Evolutionary conservation across 1,140 invertebrate genomes (phyloP), one percentile per base, ranked within the genome.

Genomic region (Coboldia fuscipes): DNA sequence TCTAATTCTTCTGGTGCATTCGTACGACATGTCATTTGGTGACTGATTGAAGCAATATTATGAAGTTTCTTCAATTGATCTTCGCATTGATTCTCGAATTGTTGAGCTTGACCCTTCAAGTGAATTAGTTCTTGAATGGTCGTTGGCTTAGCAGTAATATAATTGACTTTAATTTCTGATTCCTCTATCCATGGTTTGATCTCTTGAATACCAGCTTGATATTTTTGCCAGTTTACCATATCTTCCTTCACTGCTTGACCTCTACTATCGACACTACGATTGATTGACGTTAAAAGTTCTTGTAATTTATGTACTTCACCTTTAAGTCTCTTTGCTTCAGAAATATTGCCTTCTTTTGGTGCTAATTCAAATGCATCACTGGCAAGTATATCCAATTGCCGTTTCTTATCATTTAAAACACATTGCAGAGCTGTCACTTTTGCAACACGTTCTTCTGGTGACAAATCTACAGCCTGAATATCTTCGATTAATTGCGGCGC

Each of bases 181-280:
- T 83, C 65, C 47, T 88, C 77, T 35, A 93, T 67, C 75, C 85
- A 89, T 2, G 84, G 84, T 50, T 79, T 77, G 18, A 94, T 65
- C 52, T 82, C 68, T 35, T 77, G 65, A 18, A 82, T 60, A 40
- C 69, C 67, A 26, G 66, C 62, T 57, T 89, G 78, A 53, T 86
- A 92, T 43, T 75, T 70, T 45, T 85, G 71, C 81, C 82, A 92
- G 30, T 76, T 75, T 16, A 70, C 63, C 17, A 88, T 60, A 51
- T 89, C 83, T 46, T 75, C 65, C 36, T 70, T 63, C 3, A 83
- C 71, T 2, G 69, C 62, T 43, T 73, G 69, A 18, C 70, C 69
- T 45, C 84, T 72, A 38, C 71, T 67, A 43, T 73, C 68, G 27
- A 78, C 70, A 29, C 66, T 72, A 13, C 68, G 57, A 42, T 82